Percentiles rank a stretch among this genome's conserved stretches.
phyloP scores from a whole-genome alignment of 2,888 invertebrate genomes.

The Campoplex nolae region DNA sequence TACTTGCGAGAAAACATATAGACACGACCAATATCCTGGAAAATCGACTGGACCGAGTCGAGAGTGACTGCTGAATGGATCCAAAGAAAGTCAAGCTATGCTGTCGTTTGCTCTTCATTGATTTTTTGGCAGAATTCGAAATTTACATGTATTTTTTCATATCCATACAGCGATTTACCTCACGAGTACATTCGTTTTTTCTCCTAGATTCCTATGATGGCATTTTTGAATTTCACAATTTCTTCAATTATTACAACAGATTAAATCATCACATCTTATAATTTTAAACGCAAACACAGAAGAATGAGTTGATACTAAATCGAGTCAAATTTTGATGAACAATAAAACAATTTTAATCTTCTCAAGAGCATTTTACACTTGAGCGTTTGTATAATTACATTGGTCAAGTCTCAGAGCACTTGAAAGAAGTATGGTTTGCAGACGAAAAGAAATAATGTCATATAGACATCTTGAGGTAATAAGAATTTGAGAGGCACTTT shows the following conservation, averaged over 20 bases:
- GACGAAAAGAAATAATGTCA: slow-evolving; percentile 14
- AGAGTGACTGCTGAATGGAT: slow-evolving; percentile 45
- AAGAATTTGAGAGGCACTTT: slow-evolving; percentile 18
- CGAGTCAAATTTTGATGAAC: background rate
- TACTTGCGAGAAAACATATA: slow-evolving; percentile 12
- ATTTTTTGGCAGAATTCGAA: slow-evolving; percentile 21
- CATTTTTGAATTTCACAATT: background rate
- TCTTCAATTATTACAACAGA: background rate
- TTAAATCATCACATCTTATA: background rate
- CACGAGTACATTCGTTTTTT: background rate
- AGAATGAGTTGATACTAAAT: background rate
- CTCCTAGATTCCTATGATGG: background rate
- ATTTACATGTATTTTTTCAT: background rate
- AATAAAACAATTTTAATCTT: background rate
- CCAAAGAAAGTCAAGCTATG: slow-evolving; percentile 40
- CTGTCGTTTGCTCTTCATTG: slow-evolving; percentile 18
- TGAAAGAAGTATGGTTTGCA: slow-evolving; percentile 10
- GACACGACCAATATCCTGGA: slow-evolving; percentile 63
- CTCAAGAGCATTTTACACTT: background rate
- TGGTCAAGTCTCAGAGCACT: background rate
- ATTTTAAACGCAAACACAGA: no score
- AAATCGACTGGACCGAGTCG: slow-evolving; percentile 67
- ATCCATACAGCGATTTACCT: background rate
- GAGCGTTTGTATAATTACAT: background rate
- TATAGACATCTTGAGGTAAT: slow-evolving; percentile 17